Evolutionary conservation across 1,140 invertebrate genomes (phyloP).

Genomic region (Plodia interpunctella): DNA sequence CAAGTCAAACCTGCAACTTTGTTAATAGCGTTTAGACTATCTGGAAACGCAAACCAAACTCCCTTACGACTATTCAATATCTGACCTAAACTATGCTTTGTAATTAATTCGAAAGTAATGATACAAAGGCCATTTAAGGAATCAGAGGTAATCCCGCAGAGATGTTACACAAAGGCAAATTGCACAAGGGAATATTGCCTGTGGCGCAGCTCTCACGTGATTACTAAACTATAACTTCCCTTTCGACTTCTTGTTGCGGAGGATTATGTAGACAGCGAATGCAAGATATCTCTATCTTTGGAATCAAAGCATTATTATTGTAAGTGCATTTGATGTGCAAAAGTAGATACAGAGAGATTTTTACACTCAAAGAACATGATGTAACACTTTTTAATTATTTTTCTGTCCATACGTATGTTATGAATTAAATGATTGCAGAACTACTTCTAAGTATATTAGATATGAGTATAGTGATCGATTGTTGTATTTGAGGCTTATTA

Average conservation of each 20-base stretch:
- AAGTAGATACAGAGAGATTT: not conserved
- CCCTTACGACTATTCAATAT: slow-evolving; percentile 10
- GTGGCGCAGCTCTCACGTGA: slow-evolving; percentile 9
- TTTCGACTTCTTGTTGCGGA: not conserved
- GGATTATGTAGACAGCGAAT: not conserved
- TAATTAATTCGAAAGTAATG: slow-evolving; percentile 17
- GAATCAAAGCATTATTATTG: not conserved
- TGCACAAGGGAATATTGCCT: slow-evolving; percentile 13
- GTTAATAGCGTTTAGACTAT: slow-evolving; percentile 62
- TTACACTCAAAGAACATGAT: too few relatives aligned
- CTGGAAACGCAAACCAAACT: slow-evolving; percentile 30
- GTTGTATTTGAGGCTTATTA: slow-evolving; percentile 57
- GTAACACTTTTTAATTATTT: too few relatives aligned
- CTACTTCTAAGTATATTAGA: slow-evolving; percentile 21
- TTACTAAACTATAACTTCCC: slow-evolving; percentile 4
- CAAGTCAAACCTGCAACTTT: slow-evolving; percentile 61
- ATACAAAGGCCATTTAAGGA: slow-evolving; percentile 12
- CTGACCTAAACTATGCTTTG: not conserved
- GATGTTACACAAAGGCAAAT: slow-evolving; percentile 14
- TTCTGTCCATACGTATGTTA: too few relatives aligned
- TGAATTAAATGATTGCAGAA: not conserved
- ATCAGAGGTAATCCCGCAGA: not conserved
- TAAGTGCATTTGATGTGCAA: not conserved
- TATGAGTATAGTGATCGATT: slow-evolving; percentile 46
- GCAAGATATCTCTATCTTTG: not conserved